Base-by-base conservation (phyloP, 2,113 vertebrate genomes). In the Hippolais icterina region DNA sequence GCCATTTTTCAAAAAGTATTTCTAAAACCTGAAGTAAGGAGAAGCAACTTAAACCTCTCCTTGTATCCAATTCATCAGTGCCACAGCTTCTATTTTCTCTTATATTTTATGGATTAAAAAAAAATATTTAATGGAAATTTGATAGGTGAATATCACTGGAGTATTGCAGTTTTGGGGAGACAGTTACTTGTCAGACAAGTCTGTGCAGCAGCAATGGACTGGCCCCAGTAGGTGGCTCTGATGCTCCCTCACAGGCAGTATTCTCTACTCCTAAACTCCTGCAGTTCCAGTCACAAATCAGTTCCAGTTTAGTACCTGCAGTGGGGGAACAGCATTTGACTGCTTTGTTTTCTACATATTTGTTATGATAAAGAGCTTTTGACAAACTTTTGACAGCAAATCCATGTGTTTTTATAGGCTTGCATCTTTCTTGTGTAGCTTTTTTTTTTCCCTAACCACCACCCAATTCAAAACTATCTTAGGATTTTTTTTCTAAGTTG, bases 211-310 rank as follows among this genome's bases (percentile, higher is more conserved):
- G 59, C 90, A 74, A 64, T 86, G 25, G 46, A 6, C 72, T 90
- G 86, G 75, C 21, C 80, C 95, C 97, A 96, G 86, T 77, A 98
- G 97, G 83, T 97, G 97, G 97, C 93, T 53, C 82, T 94, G 91
- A 81, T 95, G 84, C 71, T 95, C 94, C 87, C 96, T 76, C 44
- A 65, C 89, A 85, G 33, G 46, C 46, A 59, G 56, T 64, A 49
- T 70, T 65, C 75, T 87, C 15, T 70, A 6, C 74, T 77, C 44
- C 44, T 44, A n/a, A 91, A 88, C 19, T 77, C 39, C 19, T 72
- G 1, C 28, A 74, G 37, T n/a, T 87, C n/a, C 35, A 46, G 9
- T 56, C 1, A 5, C 7, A 11, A n/a, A 16, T 35, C n/a, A 64
- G 29, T 59, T 90, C 6, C 39, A n/a, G 18, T 83, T 91, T 70